These are phyloP conservation scores for Cyanistes caeruleus DNA, from an alignment of 2,113 vertebrate species.

Conservation along the genomic window DNA sequence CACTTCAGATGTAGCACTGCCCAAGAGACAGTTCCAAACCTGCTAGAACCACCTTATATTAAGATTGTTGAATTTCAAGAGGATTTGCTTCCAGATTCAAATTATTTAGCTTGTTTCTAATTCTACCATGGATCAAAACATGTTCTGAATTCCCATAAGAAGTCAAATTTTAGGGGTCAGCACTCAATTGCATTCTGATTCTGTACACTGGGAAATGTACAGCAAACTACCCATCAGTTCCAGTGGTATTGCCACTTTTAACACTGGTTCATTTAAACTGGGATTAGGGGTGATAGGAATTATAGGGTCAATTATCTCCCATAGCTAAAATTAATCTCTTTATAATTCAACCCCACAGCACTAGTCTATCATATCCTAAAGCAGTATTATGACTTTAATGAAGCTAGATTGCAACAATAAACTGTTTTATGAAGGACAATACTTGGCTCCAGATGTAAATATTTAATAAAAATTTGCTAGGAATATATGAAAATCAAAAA, in stretches of 20 bases:
- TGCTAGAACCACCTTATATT: neutral
- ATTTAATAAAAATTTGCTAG: conserved; percentile 1
- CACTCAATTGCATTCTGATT: neutral
- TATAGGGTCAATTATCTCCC: conserved; percentile 53
- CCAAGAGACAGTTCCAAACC: neutral
- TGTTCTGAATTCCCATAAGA: neutral
- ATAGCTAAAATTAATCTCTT: conserved; percentile 58
- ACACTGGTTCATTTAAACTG: conserved; percentile 49
- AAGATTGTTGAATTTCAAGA: neutral
- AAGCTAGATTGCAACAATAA: conserved; percentile 53
- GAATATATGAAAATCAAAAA: conserved; percentile 4
- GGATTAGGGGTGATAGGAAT: conserved; percentile 58
- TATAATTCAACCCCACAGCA: conserved; percentile 53
- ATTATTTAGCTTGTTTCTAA: neutral
- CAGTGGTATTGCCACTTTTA: conserved; percentile 34
- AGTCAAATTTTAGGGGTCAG: conserved; percentile 12
- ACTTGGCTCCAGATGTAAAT: conserved; percentile 11
- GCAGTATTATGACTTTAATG: conserved; percentile 43
- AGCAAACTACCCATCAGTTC: conserved; percentile 1
- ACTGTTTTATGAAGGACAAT: conserved; percentile 41
- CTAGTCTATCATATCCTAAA: conserved; percentile 37
- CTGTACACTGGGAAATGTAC: neutral
- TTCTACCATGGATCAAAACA: neutral
- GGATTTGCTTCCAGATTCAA: conserved; percentile 5
- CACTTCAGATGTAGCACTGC: neutral